Evolutionary conservation across 2,113 vertebrate genomes (phyloP).

Genomic region (Elaphurus davidianus): DNA sequence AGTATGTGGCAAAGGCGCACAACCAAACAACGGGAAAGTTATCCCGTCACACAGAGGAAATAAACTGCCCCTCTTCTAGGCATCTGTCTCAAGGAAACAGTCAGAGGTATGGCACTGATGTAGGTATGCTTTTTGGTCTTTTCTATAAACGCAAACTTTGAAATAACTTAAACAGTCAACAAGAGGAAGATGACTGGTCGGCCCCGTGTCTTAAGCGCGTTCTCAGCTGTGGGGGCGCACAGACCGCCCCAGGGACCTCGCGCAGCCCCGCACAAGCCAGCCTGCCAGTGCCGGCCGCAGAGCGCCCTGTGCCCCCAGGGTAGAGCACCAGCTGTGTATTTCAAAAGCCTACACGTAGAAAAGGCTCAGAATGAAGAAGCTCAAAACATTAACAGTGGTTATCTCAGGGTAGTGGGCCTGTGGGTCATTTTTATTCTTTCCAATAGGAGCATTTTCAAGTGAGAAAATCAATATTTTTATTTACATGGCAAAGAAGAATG

Average conservation of each 20-base stretch:
- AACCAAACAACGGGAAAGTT: fast-evolving
- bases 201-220: fast-evolving
- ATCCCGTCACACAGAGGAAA: neutral
- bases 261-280: neutral
- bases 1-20: fast-evolving
- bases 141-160: neutral
- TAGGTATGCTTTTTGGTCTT: fast-evolving
- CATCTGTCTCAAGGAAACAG: neutral
- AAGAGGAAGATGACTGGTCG: fast-evolving
- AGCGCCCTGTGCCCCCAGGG: fast-evolving
- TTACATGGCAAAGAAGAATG: neutral
- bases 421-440: neutral
- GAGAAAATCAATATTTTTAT: neutral
- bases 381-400: too few relatives aligned
- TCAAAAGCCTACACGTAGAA: neutral
- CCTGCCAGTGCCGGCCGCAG: neutral
- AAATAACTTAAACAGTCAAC: neutral
- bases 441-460: neutral
- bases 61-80: neutral
- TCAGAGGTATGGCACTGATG: neutral
- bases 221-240: fast-evolving
- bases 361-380: neutral
- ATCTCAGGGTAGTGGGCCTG: neutral
- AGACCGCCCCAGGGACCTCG: neutral
- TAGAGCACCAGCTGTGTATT: fast-evolving